Evolutionary conservation across 2,113 vertebrate genomes (phyloP), one percentile per base, ranked within the genome.

Genomic region (Otus sunia): DNA sequence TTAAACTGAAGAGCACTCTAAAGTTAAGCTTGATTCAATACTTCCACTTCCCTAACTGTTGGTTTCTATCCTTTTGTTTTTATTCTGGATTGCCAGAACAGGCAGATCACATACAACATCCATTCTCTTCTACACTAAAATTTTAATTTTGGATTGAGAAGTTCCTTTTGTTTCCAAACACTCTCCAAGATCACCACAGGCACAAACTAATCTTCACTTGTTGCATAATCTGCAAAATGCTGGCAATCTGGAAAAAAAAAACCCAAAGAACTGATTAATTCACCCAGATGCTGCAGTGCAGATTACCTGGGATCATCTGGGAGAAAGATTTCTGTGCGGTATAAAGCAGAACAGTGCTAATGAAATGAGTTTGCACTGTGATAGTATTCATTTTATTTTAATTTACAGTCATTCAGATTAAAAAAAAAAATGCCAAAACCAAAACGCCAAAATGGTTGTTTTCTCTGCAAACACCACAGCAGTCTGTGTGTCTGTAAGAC

Each of bases 181-280:
- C 60, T 84, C 92, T 95, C 78, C 30, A 87, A 94, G 93, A 97
- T 72, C 67, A 93, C 90, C 94, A 94, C 66, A 94, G 90, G 91
- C 91, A 92, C 82, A 94, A 96, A 91, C 76, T 87, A 86, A 94
- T 97, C 92, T 91, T 93, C 94, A 87, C 92, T 93, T 96, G 94
- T 96, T 96, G 96, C 94, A 95, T 91, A 96, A 97, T 96, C 79
- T 96, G 87, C 79, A 94, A 97, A 85, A 97, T 86, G 92, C 63
- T 95, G 90, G 93, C 89, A 96, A 95, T 87, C 82, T 85, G 34
- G 3, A 19, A 43, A 10, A 20, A 4, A 23, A 23, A 59, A 72
- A 52, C n/a, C 52, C 22, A 68, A 58, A 68, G 50, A 36, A 84
- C 68, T 97, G 95, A 97, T 97, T 96, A 95, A 97, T 95, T 92